These are phyloP conservation scores for Alces alces DNA, from an alignment of 2,113 vertebrate genomes.

Conservation along the genomic window DNA sequence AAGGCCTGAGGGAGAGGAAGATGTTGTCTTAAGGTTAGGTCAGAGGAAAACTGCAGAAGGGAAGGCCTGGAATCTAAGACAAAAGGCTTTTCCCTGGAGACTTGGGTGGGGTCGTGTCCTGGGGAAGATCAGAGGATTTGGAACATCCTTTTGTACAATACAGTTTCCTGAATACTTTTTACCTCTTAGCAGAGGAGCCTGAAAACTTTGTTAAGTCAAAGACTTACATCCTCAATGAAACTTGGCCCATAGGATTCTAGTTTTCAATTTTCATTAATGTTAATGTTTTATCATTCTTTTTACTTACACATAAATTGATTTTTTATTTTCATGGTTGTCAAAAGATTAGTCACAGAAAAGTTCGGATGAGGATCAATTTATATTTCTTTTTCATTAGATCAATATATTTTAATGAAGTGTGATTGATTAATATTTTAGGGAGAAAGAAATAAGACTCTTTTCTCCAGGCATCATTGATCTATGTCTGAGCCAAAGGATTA, in stretches of 20 bases:
- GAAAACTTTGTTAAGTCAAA: neutral
- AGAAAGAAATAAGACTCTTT: neutral
- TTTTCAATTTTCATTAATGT: neutral
- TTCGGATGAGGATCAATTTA: slow-evolving; percentile 6
- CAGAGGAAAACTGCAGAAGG: neutral
- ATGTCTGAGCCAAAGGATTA: slow-evolving; percentile 39
- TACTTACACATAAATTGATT: neutral
- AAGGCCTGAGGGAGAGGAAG: neutral
- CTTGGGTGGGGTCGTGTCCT: neutral
- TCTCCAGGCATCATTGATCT: neutral
- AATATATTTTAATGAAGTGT: neutral
- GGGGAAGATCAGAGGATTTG: neutral
- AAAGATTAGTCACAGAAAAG: neutral
- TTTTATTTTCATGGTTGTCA: slow-evolving; percentile 12
- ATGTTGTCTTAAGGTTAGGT: neutral
- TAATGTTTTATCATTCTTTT: slow-evolving; percentile 31
- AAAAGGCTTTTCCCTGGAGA: slow-evolving; percentile 3
- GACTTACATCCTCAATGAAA: neutral
- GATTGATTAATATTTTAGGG: neutral
- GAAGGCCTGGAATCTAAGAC: slow-evolving; percentile 19
- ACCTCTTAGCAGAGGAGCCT: neutral
- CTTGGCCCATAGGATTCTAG: neutral
- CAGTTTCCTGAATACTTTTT: neutral
- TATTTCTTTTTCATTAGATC: slow-evolving; percentile 39
- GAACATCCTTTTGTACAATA: neutral